Evolutionary conservation across 2,888 invertebrate genomes (phyloP).

Genomic region (Andrena bicolor): DNA sequence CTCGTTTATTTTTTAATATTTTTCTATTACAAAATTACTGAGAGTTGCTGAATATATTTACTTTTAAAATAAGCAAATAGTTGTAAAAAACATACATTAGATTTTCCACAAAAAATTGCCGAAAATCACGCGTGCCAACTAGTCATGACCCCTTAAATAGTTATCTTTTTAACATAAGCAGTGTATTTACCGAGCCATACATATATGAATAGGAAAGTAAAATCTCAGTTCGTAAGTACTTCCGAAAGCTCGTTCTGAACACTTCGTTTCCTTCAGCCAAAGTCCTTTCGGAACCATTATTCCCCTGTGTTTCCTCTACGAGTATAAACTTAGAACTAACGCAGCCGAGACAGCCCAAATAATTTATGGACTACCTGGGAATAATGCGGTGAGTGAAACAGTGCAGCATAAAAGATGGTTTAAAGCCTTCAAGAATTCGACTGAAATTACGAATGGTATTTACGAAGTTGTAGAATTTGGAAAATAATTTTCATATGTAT

Average conservation of each 20-base stretch:
- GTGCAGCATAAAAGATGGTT: not conserved
- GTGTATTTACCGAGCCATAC: not conserved
- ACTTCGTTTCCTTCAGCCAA: not conserved
- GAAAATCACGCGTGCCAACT: too few relatives aligned
- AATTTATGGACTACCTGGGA: conserved; percentile 1
- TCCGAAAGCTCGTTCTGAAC: not conserved
- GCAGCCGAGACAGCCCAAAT: not conserved
- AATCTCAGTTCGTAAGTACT: not conserved
- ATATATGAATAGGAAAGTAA: not conserved
- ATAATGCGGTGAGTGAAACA: not conserved
- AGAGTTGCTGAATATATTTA: too few relatives aligned
- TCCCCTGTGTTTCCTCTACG: not conserved
- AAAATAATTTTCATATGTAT: not conserved
- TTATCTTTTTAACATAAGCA: not conserved
- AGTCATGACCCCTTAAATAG: too few relatives aligned
- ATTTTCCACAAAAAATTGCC: too few relatives aligned
- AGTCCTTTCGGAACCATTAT: conserved; percentile 4
- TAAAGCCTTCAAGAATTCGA: not conserved
- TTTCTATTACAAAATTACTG: too few relatives aligned
- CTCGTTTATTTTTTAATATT: too few relatives aligned
- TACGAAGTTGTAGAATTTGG: not conserved
- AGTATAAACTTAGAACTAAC: conserved; percentile 9
- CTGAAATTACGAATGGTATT: not conserved
- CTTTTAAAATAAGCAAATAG: too few relatives aligned
- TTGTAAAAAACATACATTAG: too few relatives aligned